These are phyloP conservation scores for Telmatherina bonti DNA, from an alignment of 2,797 vertebrate species.

Conservation along the genomic window DNA sequence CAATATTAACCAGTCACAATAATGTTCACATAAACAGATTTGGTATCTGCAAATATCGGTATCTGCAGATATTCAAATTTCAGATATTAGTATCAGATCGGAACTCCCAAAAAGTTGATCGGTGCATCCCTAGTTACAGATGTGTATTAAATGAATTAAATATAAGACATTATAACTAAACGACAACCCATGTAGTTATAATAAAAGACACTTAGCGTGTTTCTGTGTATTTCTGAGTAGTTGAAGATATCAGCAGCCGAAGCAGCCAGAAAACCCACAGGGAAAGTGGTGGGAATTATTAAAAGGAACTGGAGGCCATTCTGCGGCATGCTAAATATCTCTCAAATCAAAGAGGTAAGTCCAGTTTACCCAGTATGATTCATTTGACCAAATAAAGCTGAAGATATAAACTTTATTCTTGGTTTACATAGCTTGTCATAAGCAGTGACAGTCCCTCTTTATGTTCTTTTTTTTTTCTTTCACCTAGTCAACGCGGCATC, in stretches of 20 bases:
- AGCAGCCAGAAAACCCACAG: constrained; percentile 87
- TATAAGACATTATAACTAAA: background rate
- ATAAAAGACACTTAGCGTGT: background rate
- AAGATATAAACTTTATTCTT: background rate
- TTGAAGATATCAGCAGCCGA: constrained; percentile 78
- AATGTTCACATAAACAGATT: no score
- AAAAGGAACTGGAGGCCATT: constrained; percentile 97
- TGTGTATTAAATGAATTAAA: no score
- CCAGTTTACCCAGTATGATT: background rate
- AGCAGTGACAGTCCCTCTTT: background rate
- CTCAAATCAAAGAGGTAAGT: constrained; percentile 88
- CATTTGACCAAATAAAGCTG: background rate
- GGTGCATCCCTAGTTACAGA: no score
- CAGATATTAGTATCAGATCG: no score
- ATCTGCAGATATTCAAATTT: no score
- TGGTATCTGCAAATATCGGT: no score
- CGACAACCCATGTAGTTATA: background rate
- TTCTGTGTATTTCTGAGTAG: constrained; percentile 70
- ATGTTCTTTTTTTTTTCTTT: constrained; percentile 4
- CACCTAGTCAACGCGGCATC: constrained; percentile 91
- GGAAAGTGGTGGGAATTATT: constrained; percentile 94
- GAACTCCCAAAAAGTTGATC: no score
- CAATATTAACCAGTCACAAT: no score
- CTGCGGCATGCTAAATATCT: constrained; percentile 94
- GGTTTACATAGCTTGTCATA: background rate